phyloP scores from a whole-genome alignment of 2,797 vertebrate species.

The Pseudochirops corinnae region DNA sequence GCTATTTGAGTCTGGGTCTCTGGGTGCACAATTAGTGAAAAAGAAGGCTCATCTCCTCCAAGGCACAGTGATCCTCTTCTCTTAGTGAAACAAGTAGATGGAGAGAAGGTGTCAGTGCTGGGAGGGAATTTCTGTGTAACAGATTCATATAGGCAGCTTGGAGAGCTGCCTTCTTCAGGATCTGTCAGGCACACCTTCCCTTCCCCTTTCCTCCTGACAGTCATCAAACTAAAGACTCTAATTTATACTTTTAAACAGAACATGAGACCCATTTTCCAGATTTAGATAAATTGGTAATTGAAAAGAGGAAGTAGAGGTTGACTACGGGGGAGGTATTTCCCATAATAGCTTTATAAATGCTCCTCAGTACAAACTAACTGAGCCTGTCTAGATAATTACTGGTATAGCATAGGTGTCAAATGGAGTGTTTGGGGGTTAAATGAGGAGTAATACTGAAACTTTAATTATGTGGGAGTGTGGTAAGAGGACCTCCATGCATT shows the following conservation, averaged over 20 bases:
- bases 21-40: not conserved
- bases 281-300: constrained; percentile 20
- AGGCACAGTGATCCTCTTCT: not conserved
- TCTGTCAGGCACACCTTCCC: not conserved
- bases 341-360: not conserved
- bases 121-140: constrained; percentile 2
- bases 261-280: not conserved
- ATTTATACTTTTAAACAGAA: constrained; percentile 47
- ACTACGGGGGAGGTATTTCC: constrained; percentile 49
- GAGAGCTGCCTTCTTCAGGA: constrained; percentile 16
- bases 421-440: constrained; percentile 25
- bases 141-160: not conserved
- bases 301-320: not conserved
- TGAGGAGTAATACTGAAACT: constrained; percentile 43
- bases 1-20: not conserved
- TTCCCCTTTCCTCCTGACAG: constrained; percentile 25
- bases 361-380: constrained; percentile 35
- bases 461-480: constrained; percentile 9
- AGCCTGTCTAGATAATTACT: not conserved
- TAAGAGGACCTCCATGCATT: not conserved
- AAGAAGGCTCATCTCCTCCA: not conserved
- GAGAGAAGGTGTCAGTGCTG: not conserved
- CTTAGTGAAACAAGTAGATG: not conserved
- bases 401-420: not conserved
- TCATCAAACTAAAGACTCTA: constrained; percentile 19